These are phyloP conservation scores for Pelvicachromis taeniatus DNA, from an alignment of 2,113 vertebrate species.

Conservation along the genomic window DNA sequence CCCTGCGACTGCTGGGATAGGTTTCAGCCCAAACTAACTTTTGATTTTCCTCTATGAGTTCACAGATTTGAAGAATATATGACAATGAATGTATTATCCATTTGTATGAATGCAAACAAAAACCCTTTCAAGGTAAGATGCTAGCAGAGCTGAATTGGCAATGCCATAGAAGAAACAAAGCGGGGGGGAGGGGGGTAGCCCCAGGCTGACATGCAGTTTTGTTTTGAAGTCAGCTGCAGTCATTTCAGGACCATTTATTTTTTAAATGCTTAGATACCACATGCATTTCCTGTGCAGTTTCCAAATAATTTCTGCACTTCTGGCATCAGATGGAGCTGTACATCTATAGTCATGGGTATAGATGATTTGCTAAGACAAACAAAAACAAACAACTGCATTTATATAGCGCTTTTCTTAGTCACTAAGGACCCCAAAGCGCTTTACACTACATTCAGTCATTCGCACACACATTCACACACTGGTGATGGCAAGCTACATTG, in stretches of 20 bases:
- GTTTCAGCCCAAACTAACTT: neutral
- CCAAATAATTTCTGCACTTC: neutral
- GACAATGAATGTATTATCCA: neutral
- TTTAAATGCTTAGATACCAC: neutral
- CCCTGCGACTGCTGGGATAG: neutral
- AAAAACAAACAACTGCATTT: no score
- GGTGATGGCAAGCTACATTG: no score
- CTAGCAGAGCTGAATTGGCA: neutral
- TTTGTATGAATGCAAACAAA: neutral
- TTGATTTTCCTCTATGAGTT: neutral
- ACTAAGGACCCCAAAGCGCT: no score
- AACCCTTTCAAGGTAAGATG: neutral
- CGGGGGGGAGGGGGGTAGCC: accelerated
- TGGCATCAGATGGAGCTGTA: neutral
- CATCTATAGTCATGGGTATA: neutral
- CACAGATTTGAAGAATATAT: neutral
- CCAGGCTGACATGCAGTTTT: neutral
- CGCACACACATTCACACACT: no score
- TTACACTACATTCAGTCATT: no score
- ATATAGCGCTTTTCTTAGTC: no score
- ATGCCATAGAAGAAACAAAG: neutral
- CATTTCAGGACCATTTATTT: neutral
- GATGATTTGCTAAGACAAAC: no score
- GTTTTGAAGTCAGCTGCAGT: neutral
- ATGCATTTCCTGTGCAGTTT: neutral